Conservation (phyloP, 2,797 vertebrate genomes). For the Choloepus didactylus region DNA sequence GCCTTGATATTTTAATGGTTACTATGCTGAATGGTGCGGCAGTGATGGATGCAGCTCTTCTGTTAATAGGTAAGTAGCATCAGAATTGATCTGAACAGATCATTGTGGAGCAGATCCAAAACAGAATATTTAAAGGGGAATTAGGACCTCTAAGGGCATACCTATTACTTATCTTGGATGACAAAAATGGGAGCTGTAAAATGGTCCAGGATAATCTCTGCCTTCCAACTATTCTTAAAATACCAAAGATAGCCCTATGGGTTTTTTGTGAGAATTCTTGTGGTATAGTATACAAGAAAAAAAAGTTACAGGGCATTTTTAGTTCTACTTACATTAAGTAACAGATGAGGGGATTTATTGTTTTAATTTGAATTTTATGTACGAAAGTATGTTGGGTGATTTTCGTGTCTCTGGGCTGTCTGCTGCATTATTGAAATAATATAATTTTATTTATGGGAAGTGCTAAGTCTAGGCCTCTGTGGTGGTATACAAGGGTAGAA, state of each 20-base stretch:
- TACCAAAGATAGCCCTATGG: not conserved
- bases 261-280: not conserved
- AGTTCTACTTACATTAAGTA: too few relatives aligned
- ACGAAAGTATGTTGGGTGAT: not conserved
- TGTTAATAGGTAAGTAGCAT: slow-evolving; percentile 92
- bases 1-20: slow-evolving; percentile 98
- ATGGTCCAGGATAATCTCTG: not conserved
- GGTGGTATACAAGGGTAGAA: not conserved
- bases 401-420: not conserved
- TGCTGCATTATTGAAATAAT: too few relatives aligned
- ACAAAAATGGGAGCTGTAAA: not conserved
- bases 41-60: too few relatives aligned
- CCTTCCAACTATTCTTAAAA: not conserved
- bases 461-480: not conserved
- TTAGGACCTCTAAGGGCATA: not conserved
- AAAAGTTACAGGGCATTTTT: too few relatives aligned
- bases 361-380: not conserved
- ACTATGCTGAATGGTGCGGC: slow-evolving; percentile 98
- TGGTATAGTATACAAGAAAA: not conserved
- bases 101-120: not conserved
- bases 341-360: too few relatives aligned
- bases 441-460: not conserved
- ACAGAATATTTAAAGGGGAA: not conserved
- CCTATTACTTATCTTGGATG: not conserved
- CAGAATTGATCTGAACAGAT: not conserved